A percentile compares a stretch with the other conserved stretches of the same genome.
Conservation (phyloP, 1,140 invertebrate species). For the Cyrtorhinus lividipennis region DNA sequence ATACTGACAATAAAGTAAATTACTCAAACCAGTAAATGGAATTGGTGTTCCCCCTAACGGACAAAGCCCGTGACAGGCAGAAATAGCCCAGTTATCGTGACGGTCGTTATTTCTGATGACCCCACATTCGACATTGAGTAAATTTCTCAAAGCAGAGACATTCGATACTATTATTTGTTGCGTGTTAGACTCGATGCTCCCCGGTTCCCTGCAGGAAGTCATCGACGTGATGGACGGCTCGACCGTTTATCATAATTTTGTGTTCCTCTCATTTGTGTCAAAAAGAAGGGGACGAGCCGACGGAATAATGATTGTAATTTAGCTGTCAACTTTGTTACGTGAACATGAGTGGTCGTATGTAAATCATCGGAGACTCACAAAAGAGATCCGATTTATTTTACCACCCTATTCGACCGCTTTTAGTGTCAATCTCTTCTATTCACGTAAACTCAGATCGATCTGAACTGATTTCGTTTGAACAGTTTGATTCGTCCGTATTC, state of each 20-base stretch:
- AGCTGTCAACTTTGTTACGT: neutral
- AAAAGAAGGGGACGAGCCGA: neutral
- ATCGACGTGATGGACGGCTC: neutral
- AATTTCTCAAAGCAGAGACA: too few species aligned
- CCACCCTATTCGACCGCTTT: neutral
- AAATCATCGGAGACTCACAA: neutral
- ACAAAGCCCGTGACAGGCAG: too few species aligned
- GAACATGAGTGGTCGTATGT: neutral
- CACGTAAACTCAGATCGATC: neutral
- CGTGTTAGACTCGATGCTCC: too few species aligned
- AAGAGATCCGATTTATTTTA: neutral
- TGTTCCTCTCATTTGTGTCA: neutral
- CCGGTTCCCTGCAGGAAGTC: neutral
- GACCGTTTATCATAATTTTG: neutral
- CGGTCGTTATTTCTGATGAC: too few species aligned
- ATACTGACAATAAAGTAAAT: too few species aligned
- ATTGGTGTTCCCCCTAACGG: too few species aligned
- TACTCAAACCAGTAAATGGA: too few species aligned
- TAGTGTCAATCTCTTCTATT: neutral
- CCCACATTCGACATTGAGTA: too few species aligned
- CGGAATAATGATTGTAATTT: neutral
- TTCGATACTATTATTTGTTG: too few species aligned
- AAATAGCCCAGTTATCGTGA: too few species aligned
- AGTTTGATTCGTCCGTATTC: neutral
- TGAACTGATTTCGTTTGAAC: neutral